Evolutionary conservation across 2,888 invertebrate genomes (phyloP).

Genomic region (Leptogaster cylindrica): DNA sequence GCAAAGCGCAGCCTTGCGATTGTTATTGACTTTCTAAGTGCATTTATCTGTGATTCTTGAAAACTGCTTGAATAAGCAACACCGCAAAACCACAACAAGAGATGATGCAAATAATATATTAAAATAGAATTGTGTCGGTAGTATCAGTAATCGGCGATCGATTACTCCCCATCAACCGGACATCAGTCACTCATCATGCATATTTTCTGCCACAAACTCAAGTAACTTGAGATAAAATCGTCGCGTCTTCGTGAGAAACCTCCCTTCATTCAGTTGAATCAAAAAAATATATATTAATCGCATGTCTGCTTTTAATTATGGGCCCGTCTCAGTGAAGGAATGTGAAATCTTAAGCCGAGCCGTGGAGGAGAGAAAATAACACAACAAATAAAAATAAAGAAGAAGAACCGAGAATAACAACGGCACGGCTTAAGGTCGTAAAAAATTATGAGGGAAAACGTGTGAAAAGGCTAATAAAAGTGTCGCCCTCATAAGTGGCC

Average conservation of each 20-base stretch:
- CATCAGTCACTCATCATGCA: constrained; percentile 16
- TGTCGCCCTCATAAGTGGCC: not conserved
- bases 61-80: too few species aligned
- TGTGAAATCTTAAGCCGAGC: too few species aligned
- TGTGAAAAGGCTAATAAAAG: constrained; percentile 4
- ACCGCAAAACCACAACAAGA: constrained; percentile 22
- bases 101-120: not conserved
- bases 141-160: constrained; percentile 14
- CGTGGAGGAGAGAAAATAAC: too few species aligned
- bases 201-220: not conserved
- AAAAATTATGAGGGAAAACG: not conserved
- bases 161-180: not conserved
- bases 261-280: not conserved
- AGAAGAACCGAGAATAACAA: not conserved
- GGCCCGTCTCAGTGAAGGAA: too few species aligned
- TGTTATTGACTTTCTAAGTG: too few species aligned
- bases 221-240: constrained; percentile 8
- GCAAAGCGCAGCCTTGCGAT: too few species aligned
- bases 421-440: not conserved
- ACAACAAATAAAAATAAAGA: too few species aligned
- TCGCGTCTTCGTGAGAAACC: constrained; percentile 13
- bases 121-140: constrained; percentile 12
- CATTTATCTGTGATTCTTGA: too few species aligned
- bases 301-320: too few species aligned
- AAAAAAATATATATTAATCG: too few species aligned